These are phyloP conservation scores for Synanthedon formicaeformis DNA, from an alignment of 2,888 invertebrate genomes.

Conservation along the genomic window DNA sequence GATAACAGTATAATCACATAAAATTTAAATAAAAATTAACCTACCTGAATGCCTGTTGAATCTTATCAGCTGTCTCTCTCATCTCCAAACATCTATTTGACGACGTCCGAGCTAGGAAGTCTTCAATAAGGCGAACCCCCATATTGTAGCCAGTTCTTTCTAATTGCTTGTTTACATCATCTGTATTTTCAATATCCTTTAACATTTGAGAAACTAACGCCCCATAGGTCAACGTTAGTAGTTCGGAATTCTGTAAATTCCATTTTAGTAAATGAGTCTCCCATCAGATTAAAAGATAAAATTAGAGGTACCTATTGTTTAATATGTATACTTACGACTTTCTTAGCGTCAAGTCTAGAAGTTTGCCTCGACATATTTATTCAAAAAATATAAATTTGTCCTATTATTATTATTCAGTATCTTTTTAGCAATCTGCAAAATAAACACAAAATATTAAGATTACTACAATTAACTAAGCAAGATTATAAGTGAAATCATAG, in stretches of 20 bases:
- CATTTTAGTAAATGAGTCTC: neutral
- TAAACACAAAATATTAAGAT: too few species aligned
- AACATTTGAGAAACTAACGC: constrained; percentile 96
- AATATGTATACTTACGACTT: constrained; percentile 73
- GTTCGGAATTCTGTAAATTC: constrained; percentile 86
- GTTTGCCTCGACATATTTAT: constrained; percentile 77
- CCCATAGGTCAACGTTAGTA: constrained; percentile 97
- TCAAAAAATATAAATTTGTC: too few species aligned
- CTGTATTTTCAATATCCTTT: constrained; percentile 95
- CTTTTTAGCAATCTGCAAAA: too few species aligned
- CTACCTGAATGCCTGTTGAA: constrained; percentile 79
- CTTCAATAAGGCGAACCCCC: constrained; percentile 97
- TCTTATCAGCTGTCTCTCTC: constrained; percentile 96
- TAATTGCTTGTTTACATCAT: constrained; percentile 97
- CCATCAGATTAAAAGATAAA: neutral
- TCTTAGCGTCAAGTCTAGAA: constrained; percentile 79
- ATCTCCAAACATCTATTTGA: constrained; percentile 94
- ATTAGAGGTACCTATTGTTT: neutral
- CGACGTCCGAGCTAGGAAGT: constrained; percentile 92
- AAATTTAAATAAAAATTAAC: too few species aligned
- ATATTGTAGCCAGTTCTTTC: constrained; percentile 98
- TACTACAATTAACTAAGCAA: too few species aligned
- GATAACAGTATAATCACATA: too few species aligned
- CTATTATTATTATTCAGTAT: too few species aligned
- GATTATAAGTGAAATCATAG: too few species aligned